Percentiles rank a stretch among this genome's conserved stretches.
Evolutionary conservation across 2,113 vertebrate species (phyloP).

Genomic region (Neomonachus schauinslandi): DNA sequence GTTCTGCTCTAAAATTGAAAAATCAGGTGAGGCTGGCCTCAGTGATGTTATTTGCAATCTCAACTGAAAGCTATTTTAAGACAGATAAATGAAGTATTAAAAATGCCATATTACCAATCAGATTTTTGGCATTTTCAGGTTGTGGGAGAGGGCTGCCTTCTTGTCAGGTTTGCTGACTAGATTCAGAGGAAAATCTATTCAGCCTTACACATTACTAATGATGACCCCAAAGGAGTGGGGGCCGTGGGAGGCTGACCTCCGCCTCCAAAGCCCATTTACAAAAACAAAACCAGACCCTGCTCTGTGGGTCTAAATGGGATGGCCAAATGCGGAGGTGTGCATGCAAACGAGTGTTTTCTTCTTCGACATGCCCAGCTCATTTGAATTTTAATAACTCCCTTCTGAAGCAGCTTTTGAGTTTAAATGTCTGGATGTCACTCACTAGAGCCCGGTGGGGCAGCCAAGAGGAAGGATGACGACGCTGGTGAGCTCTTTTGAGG

Average conservation of each 20-base stretch:
- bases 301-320: conserved; percentile 75
- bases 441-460: conserved; percentile 65
- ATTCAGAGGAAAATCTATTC: conserved; percentile 78
- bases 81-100: conserved; percentile 51
- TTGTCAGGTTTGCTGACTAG: conserved; percentile 77
- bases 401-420: conserved; percentile 81
- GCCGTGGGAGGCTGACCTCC: conserved; percentile 83
- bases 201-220: conserved; percentile 78
- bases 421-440: conserved; percentile 80
- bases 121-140: conserved; percentile 72
- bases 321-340: conserved; percentile 79
- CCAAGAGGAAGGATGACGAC: conserved; percentile 74
- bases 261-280: conserved; percentile 80
- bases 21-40: conserved; percentile 14
- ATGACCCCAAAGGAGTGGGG: conserved; percentile 80
- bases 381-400: conserved; percentile 84
- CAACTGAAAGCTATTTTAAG: background rate
- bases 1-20: background rate
- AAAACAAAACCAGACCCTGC: conserved; percentile 81
- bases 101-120: conserved; percentile 44
- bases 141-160: conserved; percentile 80
- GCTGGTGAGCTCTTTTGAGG: conserved; percentile 71
- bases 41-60: background rate
- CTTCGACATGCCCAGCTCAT: conserved; percentile 79
- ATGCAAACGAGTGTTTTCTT: conserved; percentile 80